Evolutionary conservation across 2,113 vertebrate species (phyloP).

Genomic region (Cheilinus undulatus): DNA sequence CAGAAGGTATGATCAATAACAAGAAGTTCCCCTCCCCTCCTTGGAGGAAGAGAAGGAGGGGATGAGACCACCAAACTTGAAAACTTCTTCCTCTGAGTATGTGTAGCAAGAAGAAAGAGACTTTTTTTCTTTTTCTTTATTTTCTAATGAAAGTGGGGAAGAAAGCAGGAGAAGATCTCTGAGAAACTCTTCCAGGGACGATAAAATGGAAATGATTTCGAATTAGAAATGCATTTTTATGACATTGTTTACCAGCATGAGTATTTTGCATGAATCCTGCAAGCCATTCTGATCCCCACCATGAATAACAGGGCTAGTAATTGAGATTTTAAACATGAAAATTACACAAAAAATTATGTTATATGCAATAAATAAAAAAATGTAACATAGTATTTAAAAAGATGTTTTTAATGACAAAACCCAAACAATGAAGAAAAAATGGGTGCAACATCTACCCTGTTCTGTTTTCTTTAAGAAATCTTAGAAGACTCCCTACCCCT

Average conservation of each 20-base stretch:
- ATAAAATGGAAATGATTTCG: constrained; percentile 55
- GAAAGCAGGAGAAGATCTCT: constrained; percentile 56
- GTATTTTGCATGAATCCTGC: constrained; percentile 85
- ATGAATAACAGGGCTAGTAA: constrained; percentile 77
- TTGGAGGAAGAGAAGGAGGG: constrained; percentile 20
- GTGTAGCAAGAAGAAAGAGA: constrained; percentile 41
- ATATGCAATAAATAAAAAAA: constrained; percentile 69
- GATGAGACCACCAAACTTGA: constrained; percentile 46
- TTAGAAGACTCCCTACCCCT: constrained; percentile 37
- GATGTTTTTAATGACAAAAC: constrained; percentile 67
- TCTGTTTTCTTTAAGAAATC: constrained; percentile 45
- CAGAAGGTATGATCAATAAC: constrained; percentile 36
- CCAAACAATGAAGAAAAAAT: constrained; percentile 51
- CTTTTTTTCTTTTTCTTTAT: too few species aligned
- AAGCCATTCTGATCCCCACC: constrained; percentile 75
- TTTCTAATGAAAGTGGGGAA: too few species aligned
- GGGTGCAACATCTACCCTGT: constrained; percentile 60
- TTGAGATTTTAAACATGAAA: constrained; percentile 49
- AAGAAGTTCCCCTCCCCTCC: constrained; percentile 28
- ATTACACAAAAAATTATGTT: constrained; percentile 60
- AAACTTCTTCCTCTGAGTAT: constrained; percentile 52
- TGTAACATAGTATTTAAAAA: constrained; percentile 62
- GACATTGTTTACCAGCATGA: constrained; percentile 86
- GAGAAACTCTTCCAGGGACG: constrained; percentile 54
- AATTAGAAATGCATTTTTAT: constrained; percentile 79